Conservation (phyloP, 2,113 vertebrate genomes). For the Aptenodytes patagonicus region DNA sequence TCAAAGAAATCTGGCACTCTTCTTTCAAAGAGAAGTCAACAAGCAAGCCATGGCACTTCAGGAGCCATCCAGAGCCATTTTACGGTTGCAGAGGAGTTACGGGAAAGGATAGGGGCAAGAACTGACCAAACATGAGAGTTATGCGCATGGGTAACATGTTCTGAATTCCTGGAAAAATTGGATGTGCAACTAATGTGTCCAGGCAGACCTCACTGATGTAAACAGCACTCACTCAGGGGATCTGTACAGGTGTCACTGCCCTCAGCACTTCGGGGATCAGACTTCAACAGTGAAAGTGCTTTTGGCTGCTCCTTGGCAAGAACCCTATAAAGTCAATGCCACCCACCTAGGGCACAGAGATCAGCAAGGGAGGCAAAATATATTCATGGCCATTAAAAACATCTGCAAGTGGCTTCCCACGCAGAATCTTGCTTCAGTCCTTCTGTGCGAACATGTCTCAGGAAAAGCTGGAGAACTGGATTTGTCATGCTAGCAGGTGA, state of each 20-base stretch:
- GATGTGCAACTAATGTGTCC: background rate
- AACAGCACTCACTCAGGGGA: background rate
- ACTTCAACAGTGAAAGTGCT: background rate
- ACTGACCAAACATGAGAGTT: background rate
- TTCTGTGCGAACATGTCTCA: background rate
- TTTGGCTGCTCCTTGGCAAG: constrained; percentile 31
- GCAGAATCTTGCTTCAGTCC: background rate
- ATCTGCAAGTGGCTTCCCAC: background rate
- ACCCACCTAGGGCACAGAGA: background rate
- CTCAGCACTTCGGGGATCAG: background rate
- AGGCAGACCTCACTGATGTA: background rate
- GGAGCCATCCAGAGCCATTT: background rate
- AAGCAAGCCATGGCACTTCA: background rate
- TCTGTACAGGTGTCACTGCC: background rate
- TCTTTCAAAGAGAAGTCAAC: background rate
- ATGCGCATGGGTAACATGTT: background rate
- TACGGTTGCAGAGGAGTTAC: background rate
- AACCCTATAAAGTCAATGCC: constrained; percentile 13
- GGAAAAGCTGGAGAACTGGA: background rate
- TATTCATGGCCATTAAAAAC: background rate
- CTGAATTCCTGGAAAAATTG: background rate
- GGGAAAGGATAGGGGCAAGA: background rate
- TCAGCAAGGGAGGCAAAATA: background rate
- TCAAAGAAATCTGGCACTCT: background rate
- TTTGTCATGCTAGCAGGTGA: constrained; percentile 41